A percentile compares a stretch with the other conserved stretches of the same genome.
phyloP scores from a whole-genome alignment of 2,888 invertebrate genomes.

The Apamea epomidion region DNA sequence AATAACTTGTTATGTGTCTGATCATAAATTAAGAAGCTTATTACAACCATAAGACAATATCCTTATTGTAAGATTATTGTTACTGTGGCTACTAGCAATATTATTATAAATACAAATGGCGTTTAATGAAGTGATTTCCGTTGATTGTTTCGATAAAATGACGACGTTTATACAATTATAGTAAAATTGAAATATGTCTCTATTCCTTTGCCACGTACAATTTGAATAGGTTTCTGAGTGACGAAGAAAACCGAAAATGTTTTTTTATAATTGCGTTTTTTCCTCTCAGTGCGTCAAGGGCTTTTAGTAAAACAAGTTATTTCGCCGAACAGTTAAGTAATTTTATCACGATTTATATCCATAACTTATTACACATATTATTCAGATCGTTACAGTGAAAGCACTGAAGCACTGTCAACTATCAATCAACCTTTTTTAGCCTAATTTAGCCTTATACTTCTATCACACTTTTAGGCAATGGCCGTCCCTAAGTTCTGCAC shows the following conservation, averaged over 20 bases:
- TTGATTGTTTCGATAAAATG: constrained; percentile 33
- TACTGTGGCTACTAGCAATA: not conserved
- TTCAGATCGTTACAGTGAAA: not conserved
- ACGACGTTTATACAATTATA: not conserved
- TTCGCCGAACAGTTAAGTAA: no score
- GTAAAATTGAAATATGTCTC: not conserved
- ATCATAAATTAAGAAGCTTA: constrained; percentile 25
- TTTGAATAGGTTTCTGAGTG: not conserved
- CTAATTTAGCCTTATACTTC: not conserved
- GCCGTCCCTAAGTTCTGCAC: not conserved
- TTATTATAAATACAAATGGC: constrained; percentile 37
- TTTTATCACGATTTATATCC: no score
- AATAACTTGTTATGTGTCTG: not conserved
- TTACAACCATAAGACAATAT: not conserved
- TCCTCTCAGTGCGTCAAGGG: not conserved
- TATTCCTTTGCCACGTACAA: not conserved
- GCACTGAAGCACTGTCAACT: not conserved
- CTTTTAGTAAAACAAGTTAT: not conserved
- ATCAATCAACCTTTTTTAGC: no score
- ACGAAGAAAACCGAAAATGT: not conserved
- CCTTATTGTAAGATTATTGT: constrained; percentile 5
- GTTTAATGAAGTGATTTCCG: constrained; percentile 43
- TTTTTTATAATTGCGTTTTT: not conserved
- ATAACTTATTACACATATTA: not conserved
- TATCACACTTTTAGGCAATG: not conserved